phyloP scores from a whole-genome alignment of 2,797 vertebrate species.

The Megalops cyprinoides region DNA sequence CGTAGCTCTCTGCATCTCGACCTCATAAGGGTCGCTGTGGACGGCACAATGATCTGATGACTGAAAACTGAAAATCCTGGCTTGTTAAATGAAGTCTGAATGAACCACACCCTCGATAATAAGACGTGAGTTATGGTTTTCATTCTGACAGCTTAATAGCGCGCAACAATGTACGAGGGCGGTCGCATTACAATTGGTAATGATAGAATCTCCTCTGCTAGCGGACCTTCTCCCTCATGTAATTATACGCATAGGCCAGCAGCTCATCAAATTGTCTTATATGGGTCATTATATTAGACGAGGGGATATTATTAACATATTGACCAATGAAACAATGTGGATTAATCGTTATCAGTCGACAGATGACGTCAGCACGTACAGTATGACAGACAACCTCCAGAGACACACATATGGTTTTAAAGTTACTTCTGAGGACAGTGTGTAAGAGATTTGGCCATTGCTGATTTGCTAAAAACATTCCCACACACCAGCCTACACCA shows the following conservation, averaged over 20 bases:
- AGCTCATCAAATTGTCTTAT: constrained; percentile 48
- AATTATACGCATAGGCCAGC: constrained; percentile 25
- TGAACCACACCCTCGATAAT: not conserved
- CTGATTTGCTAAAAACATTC: too few species aligned
- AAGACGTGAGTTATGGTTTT: not conserved
- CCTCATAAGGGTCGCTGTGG: too few species aligned
- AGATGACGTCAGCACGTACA: constrained; percentile 26
- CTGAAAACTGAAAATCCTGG: too few species aligned
- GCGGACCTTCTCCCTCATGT: constrained; percentile 21
- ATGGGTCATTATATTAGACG: constrained; percentile 51
- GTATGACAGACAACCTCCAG: constrained; percentile 15
- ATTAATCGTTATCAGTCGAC: constrained; percentile 48
- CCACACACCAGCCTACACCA: too few species aligned
- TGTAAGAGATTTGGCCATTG: too few species aligned
- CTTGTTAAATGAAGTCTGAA: not conserved
- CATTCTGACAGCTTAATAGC: not conserved
- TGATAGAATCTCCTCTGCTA: constrained; percentile 15
- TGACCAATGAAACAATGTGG: constrained; percentile 39
- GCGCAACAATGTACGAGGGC: not conserved
- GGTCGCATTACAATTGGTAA: not conserved
- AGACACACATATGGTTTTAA: too few species aligned
- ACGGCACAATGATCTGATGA: too few species aligned
- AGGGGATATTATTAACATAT: constrained; percentile 54
- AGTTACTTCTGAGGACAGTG: too few species aligned
- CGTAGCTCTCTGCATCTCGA: too few species aligned